Evolutionary conservation across 2,797 vertebrate species (phyloP).

Genomic region (Champsocephalus esox): DNA sequence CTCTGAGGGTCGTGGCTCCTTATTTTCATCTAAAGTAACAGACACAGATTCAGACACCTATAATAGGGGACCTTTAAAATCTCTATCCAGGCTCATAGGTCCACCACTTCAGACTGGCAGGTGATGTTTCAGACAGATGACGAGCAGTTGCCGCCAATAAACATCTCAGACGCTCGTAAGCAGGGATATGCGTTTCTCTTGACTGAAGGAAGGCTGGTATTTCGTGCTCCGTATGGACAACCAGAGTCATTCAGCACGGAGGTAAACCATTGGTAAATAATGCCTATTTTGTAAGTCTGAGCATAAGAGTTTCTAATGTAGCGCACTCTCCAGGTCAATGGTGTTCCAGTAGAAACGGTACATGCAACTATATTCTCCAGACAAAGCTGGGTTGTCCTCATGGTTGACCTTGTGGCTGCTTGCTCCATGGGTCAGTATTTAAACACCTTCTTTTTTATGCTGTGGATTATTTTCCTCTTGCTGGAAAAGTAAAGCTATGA

Average conservation of each 20-base stretch:
- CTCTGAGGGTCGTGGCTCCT: too few species aligned
- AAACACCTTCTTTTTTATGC: rapidly evolving
- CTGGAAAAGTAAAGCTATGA: background rate
- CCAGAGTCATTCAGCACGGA: slow-evolving; percentile 68
- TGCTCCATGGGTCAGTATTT: slow-evolving; percentile 81
- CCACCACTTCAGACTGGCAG: slow-evolving; percentile 74
- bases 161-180: slow-evolving; percentile 67
- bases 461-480: background rate
- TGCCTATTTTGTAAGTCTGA: too few species aligned
- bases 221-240: slow-evolving; percentile 78
- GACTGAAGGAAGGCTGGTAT: slow-evolving; percentile 74
- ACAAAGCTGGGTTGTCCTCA: slow-evolving; percentile 82
- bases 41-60: too few species aligned
- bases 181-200: slow-evolving; percentile 81
- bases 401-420: slow-evolving; percentile 83
- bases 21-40: too few species aligned
- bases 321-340: slow-evolving; percentile 59
- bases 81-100: background rate
- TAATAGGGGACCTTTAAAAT: too few species aligned
- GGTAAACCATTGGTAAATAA: slow-evolving; percentile 53
- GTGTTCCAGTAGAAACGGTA: slow-evolving; percentile 71
- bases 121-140: slow-evolving; percentile 79
- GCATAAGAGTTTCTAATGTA: too few species aligned
- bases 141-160: slow-evolving; percentile 66
- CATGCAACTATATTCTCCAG: slow-evolving; percentile 80